Evolutionary conservation across 2,888 invertebrate genomes (phyloP), one percentile per base, ranked within the genome.

Genomic region (Slavum lentiscoides): DNA sequence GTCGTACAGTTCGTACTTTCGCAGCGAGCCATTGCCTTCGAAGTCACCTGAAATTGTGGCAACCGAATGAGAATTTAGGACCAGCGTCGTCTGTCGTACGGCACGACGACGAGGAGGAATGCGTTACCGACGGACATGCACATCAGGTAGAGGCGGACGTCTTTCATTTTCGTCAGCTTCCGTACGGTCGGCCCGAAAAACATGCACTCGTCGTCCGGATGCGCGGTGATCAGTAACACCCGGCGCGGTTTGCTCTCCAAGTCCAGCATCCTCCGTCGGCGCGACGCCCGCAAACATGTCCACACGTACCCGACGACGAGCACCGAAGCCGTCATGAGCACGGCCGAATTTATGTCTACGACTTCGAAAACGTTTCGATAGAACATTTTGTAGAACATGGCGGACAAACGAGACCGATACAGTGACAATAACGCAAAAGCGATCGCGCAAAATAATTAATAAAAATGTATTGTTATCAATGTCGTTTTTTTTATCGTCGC

Each of bases 191-290:
- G 99, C 0, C 96, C 95, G 87, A 99, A 99, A 87, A 99, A 99
- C 98, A 99, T 98, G 84, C 95, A 95, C 87, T 99, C 98, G 86
- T 99, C 98, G 87, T 99, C 98, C 21, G 98, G 98, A 88, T 99
- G 99, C 37, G 98, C 97, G 66, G 91, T 94, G 2, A 98, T 92
- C 75, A 98, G 86, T 53, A 98, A 87, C 66, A 95, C 90, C 84
- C 94, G 76, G 53, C 74, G 80, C 19, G 61, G 53, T 1, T 53
- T n/a, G 39, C 64, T 43, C 15, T 62, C 77, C 21, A 64, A 6
- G 0, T 77, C 77, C 3, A 11, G 13, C 49, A 64, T 7, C 55
- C 21, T 62, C 9, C 15, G 69, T 8, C 37, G n/a, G 13, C 64
- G 61, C 0, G 62, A 64, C 13, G 77, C 53, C 11, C 77, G 21